Evolutionary conservation across 2,113 vertebrate genomes (phyloP), one percentile per base, ranked within the genome.

Genomic region (Dissostichus mawsoni): DNA sequence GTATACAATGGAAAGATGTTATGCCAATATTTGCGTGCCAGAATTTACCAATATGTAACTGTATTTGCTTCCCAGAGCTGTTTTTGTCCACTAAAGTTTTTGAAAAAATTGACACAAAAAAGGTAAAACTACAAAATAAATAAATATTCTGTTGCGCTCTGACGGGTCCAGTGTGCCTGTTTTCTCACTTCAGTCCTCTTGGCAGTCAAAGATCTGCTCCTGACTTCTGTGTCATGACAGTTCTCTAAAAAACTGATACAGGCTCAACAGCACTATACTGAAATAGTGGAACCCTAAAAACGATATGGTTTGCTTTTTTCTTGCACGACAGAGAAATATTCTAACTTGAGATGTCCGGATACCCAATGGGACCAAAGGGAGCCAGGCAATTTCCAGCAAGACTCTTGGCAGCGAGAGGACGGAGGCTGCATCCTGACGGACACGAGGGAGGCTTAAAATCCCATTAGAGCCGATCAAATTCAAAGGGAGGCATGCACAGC

Each of bases 391-490:
- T 29, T 71, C 72, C 41, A 29, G 9, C 5, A 25, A 89, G 76
- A 78, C 76, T 77, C 71, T 72, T 77, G 75, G 77, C 72, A 53
- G 72, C 25, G 76, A 20, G 64, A 47, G 59, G 52, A 77, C 81
- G 81, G 59, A 81, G 74, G 78, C 84, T 81, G 84, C 80, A 83
- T 82, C 75, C 76, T 91, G 87, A 85, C 23, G 56, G 85, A 89
- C 87, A 89, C 71, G 89, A 84, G 69, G 87, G 80, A 83, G 67
- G 64, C 78, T 71, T 87, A 87, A 87, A 92, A 92, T 92, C 89
- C 91, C 89, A 93, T 92, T 92, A 90, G 85, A 72, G 87, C 56
- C 64, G 51, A 88, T 90, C 80, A 89, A 92, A 91, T 92, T 90
- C 84, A 91, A 92, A 87, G 74, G 76, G 78, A 82, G 70, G 86